A percentile compares a stretch with the other conserved stretches of the same genome.
Conservation (phyloP, 2,113 vertebrate species). For the Lanius collurio region DNA sequence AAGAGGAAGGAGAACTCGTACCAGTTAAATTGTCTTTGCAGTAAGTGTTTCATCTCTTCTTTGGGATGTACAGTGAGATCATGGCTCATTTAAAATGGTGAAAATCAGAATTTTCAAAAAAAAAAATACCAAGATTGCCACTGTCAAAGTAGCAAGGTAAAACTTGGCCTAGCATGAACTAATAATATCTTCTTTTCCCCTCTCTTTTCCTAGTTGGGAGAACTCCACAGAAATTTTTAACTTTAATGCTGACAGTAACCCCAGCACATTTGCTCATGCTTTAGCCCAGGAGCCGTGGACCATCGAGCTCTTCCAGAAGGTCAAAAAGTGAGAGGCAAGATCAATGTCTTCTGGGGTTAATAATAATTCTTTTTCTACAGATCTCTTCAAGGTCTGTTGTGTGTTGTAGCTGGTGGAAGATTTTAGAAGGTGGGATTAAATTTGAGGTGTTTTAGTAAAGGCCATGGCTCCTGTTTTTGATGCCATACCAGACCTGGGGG, state of each 20-base stretch:
- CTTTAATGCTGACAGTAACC: slow-evolving; percentile 33
- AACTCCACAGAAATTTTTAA: slow-evolving; percentile 49
- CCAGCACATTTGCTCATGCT: slow-evolving; percentile 1
- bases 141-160: not conserved
- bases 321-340: slow-evolving; percentile 41
- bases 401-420: not conserved
- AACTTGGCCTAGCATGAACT: not conserved
- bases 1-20: slow-evolving; percentile 42
- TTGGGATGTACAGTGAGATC: not conserved
- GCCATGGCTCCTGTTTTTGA: not conserved
- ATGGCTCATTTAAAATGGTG: not conserved
- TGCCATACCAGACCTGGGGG: not conserved
- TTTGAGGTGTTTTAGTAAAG: not conserved
- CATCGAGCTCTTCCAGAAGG: slow-evolving; percentile 5
- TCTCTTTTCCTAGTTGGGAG: slow-evolving; percentile 24
- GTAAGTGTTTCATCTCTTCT: not conserved
- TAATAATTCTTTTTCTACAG: not conserved
- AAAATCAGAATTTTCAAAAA: not conserved
- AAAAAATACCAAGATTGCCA: not conserved
- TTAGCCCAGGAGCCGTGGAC: slow-evolving; percentile 33
- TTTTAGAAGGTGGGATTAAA: not conserved
- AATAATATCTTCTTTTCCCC: not conserved
- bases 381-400: not conserved
- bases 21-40: slow-evolving; percentile 48
- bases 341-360: not conserved